Conservation (phyloP, 2,888 invertebrate genomes). For the Eilema depressum region DNA sequence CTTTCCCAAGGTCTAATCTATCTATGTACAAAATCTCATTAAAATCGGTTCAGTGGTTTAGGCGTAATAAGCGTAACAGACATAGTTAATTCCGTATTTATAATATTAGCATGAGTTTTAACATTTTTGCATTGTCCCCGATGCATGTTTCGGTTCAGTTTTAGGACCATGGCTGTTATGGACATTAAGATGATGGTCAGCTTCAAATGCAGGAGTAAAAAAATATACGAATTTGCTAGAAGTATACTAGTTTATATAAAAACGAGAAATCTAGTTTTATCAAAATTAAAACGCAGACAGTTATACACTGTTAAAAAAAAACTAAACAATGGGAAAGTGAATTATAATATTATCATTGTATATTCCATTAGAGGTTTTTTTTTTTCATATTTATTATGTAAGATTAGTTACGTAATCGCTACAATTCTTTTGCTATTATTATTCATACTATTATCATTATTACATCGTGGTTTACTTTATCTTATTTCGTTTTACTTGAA, state of each 20-base stretch:
- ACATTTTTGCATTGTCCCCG: neutral
- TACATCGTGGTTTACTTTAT: neutral
- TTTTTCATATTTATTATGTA: slow-evolving; percentile 1
- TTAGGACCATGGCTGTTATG: neutral
- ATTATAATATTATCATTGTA: neutral
- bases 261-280: neutral
- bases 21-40: too few species aligned
- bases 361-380: neutral
- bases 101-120: neutral
- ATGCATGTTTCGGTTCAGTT: neutral
- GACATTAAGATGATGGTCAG: neutral
- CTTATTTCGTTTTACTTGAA: neutral
- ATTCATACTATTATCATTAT: neutral
- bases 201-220: neutral
- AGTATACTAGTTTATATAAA: neutral
- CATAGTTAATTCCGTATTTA: too few species aligned
- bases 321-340: slow-evolving; percentile 12
- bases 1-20: too few species aligned
- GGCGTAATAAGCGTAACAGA: too few species aligned
- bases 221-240: neutral
- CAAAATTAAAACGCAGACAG: neutral
- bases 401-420: slow-evolving; percentile 1
- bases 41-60: too few species aligned
- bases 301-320: neutral
- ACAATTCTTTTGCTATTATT: neutral